Evolutionary conservation across 2,888 invertebrate species (phyloP), one percentile per base, ranked within the genome.

Genomic region (Entomobrya proxima): DNA sequence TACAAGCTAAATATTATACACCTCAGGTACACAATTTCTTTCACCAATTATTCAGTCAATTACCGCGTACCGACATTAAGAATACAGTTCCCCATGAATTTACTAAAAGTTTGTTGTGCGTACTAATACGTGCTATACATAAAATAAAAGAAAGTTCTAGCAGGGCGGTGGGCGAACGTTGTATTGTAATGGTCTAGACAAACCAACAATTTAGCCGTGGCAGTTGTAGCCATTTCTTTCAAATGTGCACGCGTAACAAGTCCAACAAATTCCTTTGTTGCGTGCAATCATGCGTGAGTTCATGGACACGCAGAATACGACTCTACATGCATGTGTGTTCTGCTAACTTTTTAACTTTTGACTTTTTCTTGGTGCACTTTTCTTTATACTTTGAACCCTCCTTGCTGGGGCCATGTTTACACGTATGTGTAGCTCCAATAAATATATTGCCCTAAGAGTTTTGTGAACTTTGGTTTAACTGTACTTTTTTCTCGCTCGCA

Each of bases 191-290:
- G 32, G 15, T 24, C 9, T 52, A 1, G 35, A 74, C 30, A 75
- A 9, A 52, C 18, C 9, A n/a, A 50, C n/a, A 58, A 15, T 24
- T 74, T 27, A 21, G n/a, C n/a, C n/a, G n/a, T n/a, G n/a, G n/a
- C n/a, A n/a, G n/a, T n/a, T n/a, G n/a, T n/a, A n/a, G n/a, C n/a
- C 24, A 6, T 35, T 18, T 9, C 35, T 64, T 35, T 18, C 24
- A 18, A 6, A 11, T 35, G n/a, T 50, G 21, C 21, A 64, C n/a
- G 77, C 47, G 47, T 64, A 77, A 64, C 61, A 64, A 67, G 67
- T 37, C 24, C 21, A 67, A 32, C 67, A 24, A 67, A 78, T 78
- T 78, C 67, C 50, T 67, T 67, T 78, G 64, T 78, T 67, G 78
- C 78, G 67, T 78, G 78, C 24, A 2, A 13, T 6, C 74, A 52